Conservation (phyloP, 2,797 vertebrate genomes). For the Rhinatrema bivittatum region DNA sequence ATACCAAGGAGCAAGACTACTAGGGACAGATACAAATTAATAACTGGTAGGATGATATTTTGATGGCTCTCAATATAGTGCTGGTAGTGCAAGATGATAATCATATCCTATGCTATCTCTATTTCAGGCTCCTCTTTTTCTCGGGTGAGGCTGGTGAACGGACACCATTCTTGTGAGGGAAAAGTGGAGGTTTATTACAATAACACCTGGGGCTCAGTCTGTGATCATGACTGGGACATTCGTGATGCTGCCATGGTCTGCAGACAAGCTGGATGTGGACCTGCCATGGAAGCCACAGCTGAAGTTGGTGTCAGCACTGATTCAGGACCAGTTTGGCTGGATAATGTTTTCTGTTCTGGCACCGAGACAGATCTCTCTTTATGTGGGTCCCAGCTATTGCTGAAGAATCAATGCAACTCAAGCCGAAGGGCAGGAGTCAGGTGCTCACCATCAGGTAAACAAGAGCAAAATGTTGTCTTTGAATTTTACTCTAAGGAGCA, state of each 20-base stretch:
- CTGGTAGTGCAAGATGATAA: too few species aligned
- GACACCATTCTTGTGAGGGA: slow-evolving; percentile 15
- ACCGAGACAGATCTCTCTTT: slow-evolving; percentile 14
- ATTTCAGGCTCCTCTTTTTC: too few species aligned
- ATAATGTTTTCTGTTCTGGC: slow-evolving; percentile 19
- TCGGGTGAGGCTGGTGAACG: slow-evolving; percentile 8
- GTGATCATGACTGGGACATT: slow-evolving; percentile 25
- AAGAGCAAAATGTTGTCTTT: too few species aligned
- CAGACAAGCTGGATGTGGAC: slow-evolving; percentile 25
- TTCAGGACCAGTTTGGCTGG: slow-evolving; percentile 11
- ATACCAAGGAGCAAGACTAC: too few species aligned
- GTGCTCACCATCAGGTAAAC: slow-evolving; percentile 3
- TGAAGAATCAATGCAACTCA: not conserved
- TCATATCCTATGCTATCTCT: too few species aligned
- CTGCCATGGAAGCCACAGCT: slow-evolving; percentile 1
- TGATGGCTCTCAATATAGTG: too few species aligned
- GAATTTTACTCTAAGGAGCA: too few species aligned
- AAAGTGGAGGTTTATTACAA: slow-evolving; percentile 25
- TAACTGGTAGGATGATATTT: too few species aligned
- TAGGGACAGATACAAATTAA: too few species aligned
- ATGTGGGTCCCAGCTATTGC: not conserved
- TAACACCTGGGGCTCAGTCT: slow-evolving; percentile 21
- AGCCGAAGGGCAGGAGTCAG: not conserved
- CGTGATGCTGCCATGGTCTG: slow-evolving; percentile 26
- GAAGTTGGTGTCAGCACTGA: slow-evolving; percentile 8